Conservation (phyloP, 2,888 invertebrate genomes). For the Andrena hattorfiana region DNA sequence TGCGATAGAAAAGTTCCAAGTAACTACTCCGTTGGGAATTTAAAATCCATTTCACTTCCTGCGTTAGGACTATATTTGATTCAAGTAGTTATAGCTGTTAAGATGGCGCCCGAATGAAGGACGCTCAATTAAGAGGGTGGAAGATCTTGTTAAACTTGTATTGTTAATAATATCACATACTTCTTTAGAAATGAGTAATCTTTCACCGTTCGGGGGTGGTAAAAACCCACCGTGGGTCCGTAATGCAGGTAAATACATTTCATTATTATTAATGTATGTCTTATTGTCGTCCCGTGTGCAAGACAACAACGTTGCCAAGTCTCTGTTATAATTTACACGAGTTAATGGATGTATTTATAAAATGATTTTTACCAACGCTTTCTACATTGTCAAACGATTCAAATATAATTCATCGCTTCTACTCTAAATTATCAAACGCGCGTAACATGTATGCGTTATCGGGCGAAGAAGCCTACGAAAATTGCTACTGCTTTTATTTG, state of each 20-base stretch:
- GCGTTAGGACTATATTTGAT: slow-evolving; percentile 35
- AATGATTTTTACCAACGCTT: slow-evolving; percentile 1
- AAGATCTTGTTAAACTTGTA: slow-evolving; percentile 52
- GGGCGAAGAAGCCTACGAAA: neutral
- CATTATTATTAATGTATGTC: slow-evolving; percentile 31
- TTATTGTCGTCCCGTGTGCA: slow-evolving; percentile 67
- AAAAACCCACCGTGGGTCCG: slow-evolving; percentile 95
- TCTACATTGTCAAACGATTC: neutral
- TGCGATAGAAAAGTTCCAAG: neutral
- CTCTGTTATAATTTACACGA: slow-evolving; percentile 41
- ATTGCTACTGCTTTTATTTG: neutral
- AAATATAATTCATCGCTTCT: slow-evolving; percentile 1
- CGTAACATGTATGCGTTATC: neutral
- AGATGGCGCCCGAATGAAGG: slow-evolving; percentile 81
- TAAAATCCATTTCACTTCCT: slow-evolving; percentile 33
- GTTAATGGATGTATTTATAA: slow-evolving; percentile 27
- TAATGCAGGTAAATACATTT: slow-evolving; percentile 84
- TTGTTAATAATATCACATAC: slow-evolving; percentile 42
- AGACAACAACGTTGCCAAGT: slow-evolving; percentile 68
- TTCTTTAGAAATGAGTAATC: slow-evolving; percentile 85
- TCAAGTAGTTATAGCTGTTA: slow-evolving; percentile 51
- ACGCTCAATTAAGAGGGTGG: slow-evolving; percentile 73
- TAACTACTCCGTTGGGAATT: neutral
- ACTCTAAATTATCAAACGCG: neutral
- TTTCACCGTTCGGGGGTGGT: slow-evolving; percentile 87